These are phyloP conservation scores for Acrocephalus scirpaceus DNA, from an alignment of 2,797 vertebrate genomes.

Conservation along the genomic window DNA sequence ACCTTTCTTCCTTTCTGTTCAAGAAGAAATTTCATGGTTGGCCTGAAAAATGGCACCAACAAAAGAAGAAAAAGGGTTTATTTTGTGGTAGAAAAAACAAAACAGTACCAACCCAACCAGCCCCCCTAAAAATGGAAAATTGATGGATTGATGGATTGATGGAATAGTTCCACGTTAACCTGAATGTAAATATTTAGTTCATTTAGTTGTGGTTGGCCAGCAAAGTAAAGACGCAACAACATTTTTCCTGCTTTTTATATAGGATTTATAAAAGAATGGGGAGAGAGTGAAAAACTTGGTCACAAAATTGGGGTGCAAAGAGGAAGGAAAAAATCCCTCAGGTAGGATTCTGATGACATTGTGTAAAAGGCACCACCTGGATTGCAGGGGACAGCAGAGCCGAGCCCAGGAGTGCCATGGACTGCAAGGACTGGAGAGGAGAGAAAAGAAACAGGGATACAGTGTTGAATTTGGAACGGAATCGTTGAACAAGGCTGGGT, in stretches of 20 bases:
- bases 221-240: neutral
- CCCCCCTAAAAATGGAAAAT: neutral
- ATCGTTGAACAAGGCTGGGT: neutral
- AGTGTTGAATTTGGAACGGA: accelerated
- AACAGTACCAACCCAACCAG: accelerated
- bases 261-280: neutral
- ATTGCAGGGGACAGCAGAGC: neutral
- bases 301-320: neutral
- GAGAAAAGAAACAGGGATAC: neutral
- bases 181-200: neutral
- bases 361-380: neutral
- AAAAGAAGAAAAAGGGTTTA: neutral
- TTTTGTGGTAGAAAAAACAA: neutral
- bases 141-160: too few relatives aligned
- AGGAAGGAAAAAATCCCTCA: neutral
- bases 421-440: neutral
- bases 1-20: neutral
- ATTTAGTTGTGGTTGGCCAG: neutral
- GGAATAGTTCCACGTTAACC: accelerated
- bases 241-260: neutral
- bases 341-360: neutral
- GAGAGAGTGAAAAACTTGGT: neutral
- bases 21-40: neutral
- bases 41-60: neutral
- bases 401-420: neutral